A percentile compares a stretch with the other conserved stretches of the same genome.
These are phyloP conservation scores for Aurelia sp. DNA, from an alignment of 30 jellyfish, hydroid and myxozoan genomes.

Conservation along the genomic window DNA sequence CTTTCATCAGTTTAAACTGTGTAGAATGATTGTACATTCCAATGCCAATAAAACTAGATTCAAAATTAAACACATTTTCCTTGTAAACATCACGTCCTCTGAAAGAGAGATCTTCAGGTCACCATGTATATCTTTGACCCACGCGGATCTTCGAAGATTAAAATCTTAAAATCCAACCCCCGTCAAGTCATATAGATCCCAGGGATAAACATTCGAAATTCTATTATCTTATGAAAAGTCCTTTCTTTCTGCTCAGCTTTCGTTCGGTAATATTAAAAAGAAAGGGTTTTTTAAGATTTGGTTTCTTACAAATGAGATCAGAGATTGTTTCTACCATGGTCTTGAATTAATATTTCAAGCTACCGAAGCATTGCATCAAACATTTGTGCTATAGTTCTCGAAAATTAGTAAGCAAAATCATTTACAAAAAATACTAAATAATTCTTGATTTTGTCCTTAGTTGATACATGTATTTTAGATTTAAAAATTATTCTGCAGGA, in stretches of 20 bases:
- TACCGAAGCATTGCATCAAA: background rate
- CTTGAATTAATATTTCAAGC: too few relatives aligned
- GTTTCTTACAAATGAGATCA: conserved; percentile 23
- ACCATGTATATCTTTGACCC: too few relatives aligned
- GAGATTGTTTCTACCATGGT: too few relatives aligned
- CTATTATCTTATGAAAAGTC: conserved; percentile 16
- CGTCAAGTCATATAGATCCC: conserved; percentile 43
- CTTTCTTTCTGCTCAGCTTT: conserved; percentile 7
- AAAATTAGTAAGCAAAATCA: background rate
- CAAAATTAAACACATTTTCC: too few relatives aligned
- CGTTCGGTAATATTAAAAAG: background rate
- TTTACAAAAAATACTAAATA: background rate
- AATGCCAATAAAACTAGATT: too few relatives aligned
- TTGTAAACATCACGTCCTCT: too few relatives aligned
- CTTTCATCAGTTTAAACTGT: too few relatives aligned
- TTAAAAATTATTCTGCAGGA: background rate
- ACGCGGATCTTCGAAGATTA: background rate
- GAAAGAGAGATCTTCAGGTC: too few relatives aligned
- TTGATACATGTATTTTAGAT: background rate
- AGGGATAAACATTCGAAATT: conserved; percentile 32
- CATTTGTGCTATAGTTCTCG: conserved; percentile 46
- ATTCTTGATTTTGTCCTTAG: background rate
- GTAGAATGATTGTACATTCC: too few relatives aligned
- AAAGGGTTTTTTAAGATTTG: background rate
- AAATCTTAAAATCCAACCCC: conserved; percentile 21